Evolutionary conservation across 2,113 vertebrate species (phyloP).

Genomic region (Apodemus sylvaticus): DNA sequence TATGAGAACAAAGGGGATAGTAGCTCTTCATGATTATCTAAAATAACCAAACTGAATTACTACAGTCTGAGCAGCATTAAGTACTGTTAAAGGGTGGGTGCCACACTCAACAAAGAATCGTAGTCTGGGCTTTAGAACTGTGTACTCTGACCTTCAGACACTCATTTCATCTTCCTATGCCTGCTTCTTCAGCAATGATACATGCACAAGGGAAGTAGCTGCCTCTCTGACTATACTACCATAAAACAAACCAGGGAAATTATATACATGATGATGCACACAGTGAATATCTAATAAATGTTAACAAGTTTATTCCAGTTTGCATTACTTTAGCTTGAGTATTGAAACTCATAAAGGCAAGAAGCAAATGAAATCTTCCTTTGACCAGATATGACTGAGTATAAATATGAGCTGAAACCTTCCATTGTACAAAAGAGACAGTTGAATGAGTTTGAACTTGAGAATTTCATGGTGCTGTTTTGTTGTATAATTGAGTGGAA

Average conservation of each 20-base stretch:
- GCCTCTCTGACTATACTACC: neutral
- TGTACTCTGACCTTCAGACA: neutral
- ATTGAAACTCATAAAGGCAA: neutral
- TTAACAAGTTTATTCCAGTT: neutral
- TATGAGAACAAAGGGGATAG: neutral
- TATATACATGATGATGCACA: neutral
- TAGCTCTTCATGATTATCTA: neutral
- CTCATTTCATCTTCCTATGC: neutral
- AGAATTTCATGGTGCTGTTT: neutral
- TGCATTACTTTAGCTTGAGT: neutral
- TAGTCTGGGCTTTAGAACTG: slow-evolving; percentile 15
- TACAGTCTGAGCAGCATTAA: slow-evolving; percentile 1
- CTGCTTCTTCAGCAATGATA: neutral
- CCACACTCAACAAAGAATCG: neutral
- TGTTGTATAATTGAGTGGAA: neutral
- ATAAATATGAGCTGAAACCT: neutral
- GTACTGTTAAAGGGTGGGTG: neutral
- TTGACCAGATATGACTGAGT: neutral
- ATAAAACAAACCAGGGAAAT: slow-evolving; percentile 20
- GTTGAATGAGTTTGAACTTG: neutral
- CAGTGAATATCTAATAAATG: neutral
- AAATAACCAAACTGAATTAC: slow-evolving; percentile 16
- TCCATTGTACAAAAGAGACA: neutral
- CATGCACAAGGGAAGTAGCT: neutral
- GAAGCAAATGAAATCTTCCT: slow-evolving; percentile 17